Evolutionary conservation across 2,888 invertebrate species (phyloP).

Genomic region (Sisyra nigra): DNA sequence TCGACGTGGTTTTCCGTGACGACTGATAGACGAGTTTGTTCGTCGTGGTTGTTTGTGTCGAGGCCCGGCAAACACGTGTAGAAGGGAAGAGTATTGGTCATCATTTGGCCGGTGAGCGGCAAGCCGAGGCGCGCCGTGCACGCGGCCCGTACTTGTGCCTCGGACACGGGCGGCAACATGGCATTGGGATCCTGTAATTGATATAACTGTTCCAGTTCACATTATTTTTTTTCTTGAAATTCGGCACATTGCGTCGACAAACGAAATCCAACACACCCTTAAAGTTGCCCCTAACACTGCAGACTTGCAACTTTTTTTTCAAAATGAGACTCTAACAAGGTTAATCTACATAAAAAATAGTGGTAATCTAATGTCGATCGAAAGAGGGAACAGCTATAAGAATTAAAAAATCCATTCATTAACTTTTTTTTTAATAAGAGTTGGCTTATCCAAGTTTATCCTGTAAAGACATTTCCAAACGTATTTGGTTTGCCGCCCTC

Average conservation of each 20-base stretch:
- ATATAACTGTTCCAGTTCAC: too few species aligned
- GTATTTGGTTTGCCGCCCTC: too few species aligned
- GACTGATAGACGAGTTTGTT: constrained; percentile 28
- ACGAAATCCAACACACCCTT: not conserved
- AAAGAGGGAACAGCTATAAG: too few species aligned
- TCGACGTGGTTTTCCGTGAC: constrained; percentile 7
- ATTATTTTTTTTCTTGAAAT: too few species aligned
- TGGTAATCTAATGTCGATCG: too few species aligned
- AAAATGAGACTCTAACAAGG: too few species aligned
- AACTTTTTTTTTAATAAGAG: too few species aligned
- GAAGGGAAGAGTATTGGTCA: constrained; percentile 51
- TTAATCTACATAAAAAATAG: too few species aligned
- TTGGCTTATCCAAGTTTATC: too few species aligned
- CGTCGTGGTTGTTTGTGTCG: constrained; percentile 32
- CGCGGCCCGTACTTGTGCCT: constrained; percentile 62
- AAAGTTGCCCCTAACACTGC: not conserved
- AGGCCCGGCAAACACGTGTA: constrained; percentile 50
- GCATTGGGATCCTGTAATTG: constrained; percentile 4
- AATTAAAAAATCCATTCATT: too few species aligned
- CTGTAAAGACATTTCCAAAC: too few species aligned
- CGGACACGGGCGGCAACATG: constrained; percentile 35
- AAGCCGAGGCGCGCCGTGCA: constrained; percentile 49
- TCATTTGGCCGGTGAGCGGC: constrained; percentile 45
- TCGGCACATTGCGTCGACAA: not conserved
- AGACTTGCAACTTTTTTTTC: too few species aligned